A percentile compares a stretch with the other conserved stretches of the same genome.
Evolutionary conservation across 2,888 invertebrate genomes (phyloP).

Genomic region (Bhutanitis thaidina): DNA sequence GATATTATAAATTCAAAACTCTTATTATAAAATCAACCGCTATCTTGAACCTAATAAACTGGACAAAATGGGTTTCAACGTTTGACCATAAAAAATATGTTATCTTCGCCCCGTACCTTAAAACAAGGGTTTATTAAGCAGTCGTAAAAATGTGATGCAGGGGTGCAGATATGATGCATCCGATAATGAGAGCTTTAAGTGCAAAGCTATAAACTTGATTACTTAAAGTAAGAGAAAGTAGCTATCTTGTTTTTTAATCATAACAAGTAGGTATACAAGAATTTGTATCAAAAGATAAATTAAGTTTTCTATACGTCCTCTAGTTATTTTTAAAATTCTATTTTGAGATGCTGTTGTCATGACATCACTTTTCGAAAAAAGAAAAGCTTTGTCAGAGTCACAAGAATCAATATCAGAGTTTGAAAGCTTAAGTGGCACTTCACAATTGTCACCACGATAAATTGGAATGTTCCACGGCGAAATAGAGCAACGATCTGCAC

Average conservation of each 20-base stretch:
- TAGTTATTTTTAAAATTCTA: too few species aligned
- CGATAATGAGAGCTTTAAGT: slow-evolving; percentile 45
- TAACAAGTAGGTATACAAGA: background rate
- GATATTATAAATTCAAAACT: too few species aligned
- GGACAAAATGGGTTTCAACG: slow-evolving; percentile 52
- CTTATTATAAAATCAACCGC: background rate
- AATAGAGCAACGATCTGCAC: too few species aligned
- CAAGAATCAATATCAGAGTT: too few species aligned
- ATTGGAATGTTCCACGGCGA: too few species aligned
- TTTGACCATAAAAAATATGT: slow-evolving; percentile 59
- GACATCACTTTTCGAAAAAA: too few species aligned
- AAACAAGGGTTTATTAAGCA: slow-evolving; percentile 63
- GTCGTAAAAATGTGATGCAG: slow-evolving; percentile 57
- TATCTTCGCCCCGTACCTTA: slow-evolving; percentile 42
- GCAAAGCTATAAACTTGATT: slow-evolving; percentile 28
- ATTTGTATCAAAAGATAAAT: too few species aligned
- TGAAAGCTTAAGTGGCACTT: too few species aligned
- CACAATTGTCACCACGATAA: too few species aligned
- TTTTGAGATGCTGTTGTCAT: too few species aligned
- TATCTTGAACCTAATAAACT: slow-evolving; percentile 29
- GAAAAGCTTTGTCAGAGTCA: too few species aligned
- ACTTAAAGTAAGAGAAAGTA: background rate
- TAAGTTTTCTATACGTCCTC: too few species aligned
- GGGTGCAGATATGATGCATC: slow-evolving; percentile 42
- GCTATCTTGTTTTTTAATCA: slow-evolving; percentile 10